Conservation (phyloP, 2,797 vertebrate genomes). For the Syngnathus rostellatus region DNA sequence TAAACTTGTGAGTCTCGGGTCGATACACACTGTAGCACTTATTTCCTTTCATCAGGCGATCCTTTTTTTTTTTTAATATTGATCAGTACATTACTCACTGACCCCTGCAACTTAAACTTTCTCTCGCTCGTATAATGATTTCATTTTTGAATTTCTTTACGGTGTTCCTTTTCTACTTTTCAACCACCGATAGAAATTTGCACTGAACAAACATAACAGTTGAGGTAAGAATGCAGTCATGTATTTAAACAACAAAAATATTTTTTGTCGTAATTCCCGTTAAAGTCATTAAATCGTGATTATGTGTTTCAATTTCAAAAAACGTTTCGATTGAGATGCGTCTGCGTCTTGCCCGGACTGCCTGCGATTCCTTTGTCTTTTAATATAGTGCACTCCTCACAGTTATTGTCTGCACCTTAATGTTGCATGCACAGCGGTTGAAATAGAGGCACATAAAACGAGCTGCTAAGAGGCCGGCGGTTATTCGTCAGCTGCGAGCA, state of each 20-base stretch:
- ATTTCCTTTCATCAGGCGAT: slow-evolving; percentile 4
- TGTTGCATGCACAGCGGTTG: slow-evolving; percentile 1
- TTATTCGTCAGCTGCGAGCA: slow-evolving; percentile 7
- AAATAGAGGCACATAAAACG: slow-evolving; percentile 12
- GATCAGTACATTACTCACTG: slow-evolving; percentile 2
- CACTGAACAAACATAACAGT: too few species aligned
- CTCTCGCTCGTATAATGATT: neutral
- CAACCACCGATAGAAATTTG: neutral
- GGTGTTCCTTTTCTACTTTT: neutral
- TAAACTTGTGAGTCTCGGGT: slow-evolving; percentile 29
- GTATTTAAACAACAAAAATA: neutral
- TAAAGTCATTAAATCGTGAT: neutral
- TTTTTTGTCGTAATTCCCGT: neutral
- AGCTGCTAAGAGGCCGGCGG: slow-evolving; percentile 8
- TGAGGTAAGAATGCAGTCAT: too few species aligned
- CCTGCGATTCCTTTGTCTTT: neutral
- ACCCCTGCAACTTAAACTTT: neutral
- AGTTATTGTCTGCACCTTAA: slow-evolving; percentile 5
- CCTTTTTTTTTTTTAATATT: slow-evolving; percentile 5
- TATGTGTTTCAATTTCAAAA: neutral
- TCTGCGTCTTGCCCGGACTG: neutral
- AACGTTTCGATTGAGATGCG: neutral
- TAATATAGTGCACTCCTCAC: neutral
- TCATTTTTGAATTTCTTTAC: neutral
- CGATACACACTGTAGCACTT: slow-evolving; percentile 14